Base-by-base conservation (phyloP, 2,888 invertebrate species). In the Drosophila putrida region DNA sequence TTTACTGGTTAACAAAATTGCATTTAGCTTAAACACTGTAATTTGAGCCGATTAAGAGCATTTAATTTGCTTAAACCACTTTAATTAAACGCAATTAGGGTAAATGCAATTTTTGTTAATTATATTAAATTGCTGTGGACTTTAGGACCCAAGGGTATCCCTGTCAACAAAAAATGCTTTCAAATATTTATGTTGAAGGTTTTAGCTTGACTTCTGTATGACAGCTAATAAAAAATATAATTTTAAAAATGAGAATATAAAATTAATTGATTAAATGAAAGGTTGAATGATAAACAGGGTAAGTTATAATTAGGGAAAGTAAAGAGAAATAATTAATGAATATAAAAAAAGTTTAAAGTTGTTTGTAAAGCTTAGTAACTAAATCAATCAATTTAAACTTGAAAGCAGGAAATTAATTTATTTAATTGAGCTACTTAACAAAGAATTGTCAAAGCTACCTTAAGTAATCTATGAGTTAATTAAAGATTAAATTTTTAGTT, bases 1-100 rank as follows among this genome's bases (percentile, higher is more conserved):
- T 63, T 66, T 68, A 60, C 41, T 61, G 81, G 69, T 72, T 62
- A 63, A 78, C 79, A 70, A 84, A 84, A 87, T 89, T 82, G 84
- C 80, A 84, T 84, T 84, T 65, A 66, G 67, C 76, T 78, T 81
- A 84, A 84, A 84, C 75, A 87, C 89, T 78, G 85, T 89, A 89
- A 84, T 84, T 84, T 87, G 60, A 62, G 82, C 33, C 71, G 89
- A 65, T 84, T 87, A 84, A 87, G 82, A 72, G 75, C 63, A 64
- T 68, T 88, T 86, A 71, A 88, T 75, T 80, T 78, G 72, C 71
- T 69, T 50, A 75, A 88, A 86, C 36, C 75, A 72, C 81, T 80
- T 71, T 78, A 78, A 83, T 88, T 88, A 88, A 87, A 59, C 61
- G 49, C 50, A 87, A 87, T 84, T 78, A 73, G 44, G 67, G 47